These are phyloP conservation scores for Tangara arthus DNA, from an alignment of 2,797 vertebrate genomes.

Conservation along the genomic window DNA sequence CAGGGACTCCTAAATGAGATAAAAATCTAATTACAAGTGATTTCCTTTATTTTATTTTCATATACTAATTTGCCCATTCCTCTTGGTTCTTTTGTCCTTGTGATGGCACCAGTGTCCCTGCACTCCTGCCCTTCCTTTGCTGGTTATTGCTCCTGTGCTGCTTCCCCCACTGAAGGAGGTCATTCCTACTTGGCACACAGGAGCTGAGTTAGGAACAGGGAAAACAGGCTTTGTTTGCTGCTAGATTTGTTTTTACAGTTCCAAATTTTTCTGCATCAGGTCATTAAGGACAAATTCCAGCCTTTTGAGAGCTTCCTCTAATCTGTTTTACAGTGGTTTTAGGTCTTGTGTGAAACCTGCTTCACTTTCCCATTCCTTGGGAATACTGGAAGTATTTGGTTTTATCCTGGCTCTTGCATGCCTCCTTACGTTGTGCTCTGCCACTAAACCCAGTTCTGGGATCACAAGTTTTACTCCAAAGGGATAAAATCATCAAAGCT, in stretches of 20 bases:
- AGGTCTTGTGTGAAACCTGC: not conserved
- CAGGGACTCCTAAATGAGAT: not conserved
- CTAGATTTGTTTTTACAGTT: not conserved
- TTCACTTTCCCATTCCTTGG: not conserved
- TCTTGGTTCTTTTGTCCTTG: not conserved
- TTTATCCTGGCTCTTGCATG: not conserved
- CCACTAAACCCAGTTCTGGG: not conserved
- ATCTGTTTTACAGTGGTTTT: not conserved
- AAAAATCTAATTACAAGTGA: conserved; percentile 24
- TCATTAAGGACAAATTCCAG: not conserved
- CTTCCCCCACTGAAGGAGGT: not conserved
- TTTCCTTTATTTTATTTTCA: not conserved
- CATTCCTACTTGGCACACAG: not conserved
- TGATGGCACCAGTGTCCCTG: not conserved
- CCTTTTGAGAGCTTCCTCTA: not conserved
- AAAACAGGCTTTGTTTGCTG: not conserved
- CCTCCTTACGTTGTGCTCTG: not conserved
- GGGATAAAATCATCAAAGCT: not conserved
- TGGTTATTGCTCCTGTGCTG: not conserved
- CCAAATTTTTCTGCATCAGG: not conserved
- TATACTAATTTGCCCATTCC: not conserved
- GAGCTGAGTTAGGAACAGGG: not conserved
- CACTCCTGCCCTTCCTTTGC: not conserved
- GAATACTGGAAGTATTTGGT: not conserved
- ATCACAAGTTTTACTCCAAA: not conserved